Conservation (phyloP, 1,140 invertebrate genomes). For the Eriocheir sinensis region DNA sequence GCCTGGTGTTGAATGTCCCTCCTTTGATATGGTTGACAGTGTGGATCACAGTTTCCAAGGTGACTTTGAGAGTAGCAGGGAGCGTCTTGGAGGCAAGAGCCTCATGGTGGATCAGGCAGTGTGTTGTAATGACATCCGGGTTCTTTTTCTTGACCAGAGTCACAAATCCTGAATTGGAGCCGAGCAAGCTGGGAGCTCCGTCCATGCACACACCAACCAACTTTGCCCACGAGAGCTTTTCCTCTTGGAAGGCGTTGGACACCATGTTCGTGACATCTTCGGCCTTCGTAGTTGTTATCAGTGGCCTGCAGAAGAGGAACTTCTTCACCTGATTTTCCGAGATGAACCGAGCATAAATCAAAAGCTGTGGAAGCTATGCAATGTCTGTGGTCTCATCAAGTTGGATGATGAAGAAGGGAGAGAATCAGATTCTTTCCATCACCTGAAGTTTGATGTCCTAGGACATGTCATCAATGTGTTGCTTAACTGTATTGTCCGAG, state of each 20-base stretch:
- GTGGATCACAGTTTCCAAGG: slow-evolving; percentile 19
- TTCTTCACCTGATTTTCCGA: not conserved
- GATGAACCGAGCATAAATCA: slow-evolving; percentile 4
- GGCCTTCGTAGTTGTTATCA: slow-evolving; percentile 28
- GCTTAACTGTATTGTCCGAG: not conserved
- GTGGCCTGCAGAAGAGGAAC: not conserved
- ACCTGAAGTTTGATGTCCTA: slow-evolving; percentile 5
- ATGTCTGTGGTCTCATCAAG: slow-evolving; percentile 7
- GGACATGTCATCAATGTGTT: not conserved
- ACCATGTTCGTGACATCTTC: slow-evolving; percentile 48
- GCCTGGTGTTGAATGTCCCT: slow-evolving; percentile 25
- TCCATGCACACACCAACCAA: too few relatives aligned
- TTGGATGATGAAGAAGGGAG: slow-evolving; percentile 17
- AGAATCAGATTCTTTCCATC: not conserved
- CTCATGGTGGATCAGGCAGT: slow-evolving; percentile 43
- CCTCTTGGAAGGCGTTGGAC: too few relatives aligned
- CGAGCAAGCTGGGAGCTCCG: slow-evolving; percentile 29
- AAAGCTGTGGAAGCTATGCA: slow-evolving; percentile 7
- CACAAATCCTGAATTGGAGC: slow-evolving; percentile 44
- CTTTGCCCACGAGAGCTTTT: too few relatives aligned
- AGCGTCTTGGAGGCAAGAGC: slow-evolving; percentile 48
- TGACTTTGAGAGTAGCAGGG: not conserved
- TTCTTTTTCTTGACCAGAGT: not conserved
- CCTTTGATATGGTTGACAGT: slow-evolving; percentile 48
- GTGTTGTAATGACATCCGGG: not conserved